Evolutionary conservation across 1,140 invertebrate species (phyloP).

Genomic region (Tyrophagus putrescentiae): DNA sequence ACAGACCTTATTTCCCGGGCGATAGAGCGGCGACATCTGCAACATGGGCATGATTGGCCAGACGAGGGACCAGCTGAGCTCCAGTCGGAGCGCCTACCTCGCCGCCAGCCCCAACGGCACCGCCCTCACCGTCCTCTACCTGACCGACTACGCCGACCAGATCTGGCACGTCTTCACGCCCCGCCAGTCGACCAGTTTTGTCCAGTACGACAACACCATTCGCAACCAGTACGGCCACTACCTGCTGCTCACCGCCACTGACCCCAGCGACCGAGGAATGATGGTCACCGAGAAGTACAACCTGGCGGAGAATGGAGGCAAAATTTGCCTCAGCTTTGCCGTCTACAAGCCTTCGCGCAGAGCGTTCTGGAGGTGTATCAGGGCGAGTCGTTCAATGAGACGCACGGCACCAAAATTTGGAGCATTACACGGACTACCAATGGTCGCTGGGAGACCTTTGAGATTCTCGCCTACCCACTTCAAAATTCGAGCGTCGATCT

Average conservation of each 20-base stretch:
- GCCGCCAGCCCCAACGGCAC: neutral
- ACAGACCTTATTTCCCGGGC: neutral
- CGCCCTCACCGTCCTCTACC: neutral
- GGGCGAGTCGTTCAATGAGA: constrained; percentile 1
- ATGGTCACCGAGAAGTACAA: constrained; percentile 1
- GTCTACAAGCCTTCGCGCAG: neutral
- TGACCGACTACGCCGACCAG: neutral
- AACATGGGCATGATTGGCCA: neutral
- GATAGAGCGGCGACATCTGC: neutral
- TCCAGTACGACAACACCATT: neutral
- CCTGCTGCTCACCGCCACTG: neutral
- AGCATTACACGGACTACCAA: neutral
- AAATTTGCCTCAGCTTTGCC: neutral
- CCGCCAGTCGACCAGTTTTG: neutral
- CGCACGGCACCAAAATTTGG: constrained; percentile 3
- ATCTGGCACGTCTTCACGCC: neutral
- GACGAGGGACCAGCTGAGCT: too few relatives aligned
- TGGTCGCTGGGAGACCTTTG: constrained; percentile 18
- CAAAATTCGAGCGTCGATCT: constrained; percentile 16
- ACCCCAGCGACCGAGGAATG: neutral
- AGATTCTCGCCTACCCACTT: too few relatives aligned
- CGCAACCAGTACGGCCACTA: neutral
- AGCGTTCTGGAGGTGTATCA: constrained; percentile 6
- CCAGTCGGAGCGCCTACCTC: neutral
- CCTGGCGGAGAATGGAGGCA: neutral